Base-by-base conservation (phyloP, 2,113 vertebrate species). In the Ia io region DNA sequence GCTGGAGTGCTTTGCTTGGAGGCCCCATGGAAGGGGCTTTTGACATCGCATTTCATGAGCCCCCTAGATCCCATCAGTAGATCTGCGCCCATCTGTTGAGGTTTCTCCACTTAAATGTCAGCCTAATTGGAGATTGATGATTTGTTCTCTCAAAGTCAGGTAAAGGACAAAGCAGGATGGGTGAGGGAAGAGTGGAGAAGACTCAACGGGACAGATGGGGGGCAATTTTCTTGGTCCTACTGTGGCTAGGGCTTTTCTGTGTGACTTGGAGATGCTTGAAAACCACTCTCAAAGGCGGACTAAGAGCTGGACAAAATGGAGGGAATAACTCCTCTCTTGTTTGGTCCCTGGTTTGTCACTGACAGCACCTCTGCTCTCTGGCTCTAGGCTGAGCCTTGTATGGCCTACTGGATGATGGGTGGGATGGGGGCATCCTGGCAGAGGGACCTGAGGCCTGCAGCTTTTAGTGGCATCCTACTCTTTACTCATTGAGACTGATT, bases 111-210 rank as follows among this genome's bases (percentile, higher is more conserved):
- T 77, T 84, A 96, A 95, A 63, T 70, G 42, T 92, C 63, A 93
- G 25, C 32, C 22, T 78, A 17, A 87, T 32, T 69, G 74, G 70
- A 95, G 80, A 70, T 6, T 44, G 79, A 69, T 80, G 51, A 35
- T 47, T 91, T 91, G 20, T 86, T 93, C 32, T 42, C 42, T 86
- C n/a, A 86, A 86, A 85, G 79, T 95, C 63, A 93, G 88, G 35
- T 40, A 53, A 89, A 93, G 96, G 47, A 32, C 88, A 93, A 69
- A 86, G 37, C 18, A 53, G 63, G 73, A 61, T 67, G 42, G 47
- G 56, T 1, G 4, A 61, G 18, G 30, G 14, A 59, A 23, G 5
- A 47, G 53, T 42, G 20, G 44, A 61, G 53, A 69, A 7, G n/a
- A 6, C 53, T 61, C 84, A 82, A 47, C n/a, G 65, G 37, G 32